phyloP scores from a whole-genome alignment of 2,888 invertebrate genomes.

The Dryobota labecula region DNA sequence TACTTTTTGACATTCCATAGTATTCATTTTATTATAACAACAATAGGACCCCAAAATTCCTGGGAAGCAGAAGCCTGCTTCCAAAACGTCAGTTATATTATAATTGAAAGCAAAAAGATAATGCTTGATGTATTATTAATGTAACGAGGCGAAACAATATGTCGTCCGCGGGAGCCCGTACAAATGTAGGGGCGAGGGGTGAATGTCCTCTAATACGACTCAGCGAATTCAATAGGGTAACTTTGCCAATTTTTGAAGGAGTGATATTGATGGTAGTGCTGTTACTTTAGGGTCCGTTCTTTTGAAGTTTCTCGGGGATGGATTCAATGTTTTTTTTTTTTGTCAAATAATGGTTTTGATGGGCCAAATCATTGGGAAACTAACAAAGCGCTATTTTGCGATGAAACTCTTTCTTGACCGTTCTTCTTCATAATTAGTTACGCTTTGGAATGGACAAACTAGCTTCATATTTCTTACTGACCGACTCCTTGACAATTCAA shows the following conservation, averaged over 20 bases:
- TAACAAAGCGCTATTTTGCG: not conserved
- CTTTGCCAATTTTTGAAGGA: slow-evolving; percentile 54
- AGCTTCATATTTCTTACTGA: too few relatives aligned
- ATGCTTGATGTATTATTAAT: slow-evolving; percentile 49
- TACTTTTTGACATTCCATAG: too few relatives aligned
- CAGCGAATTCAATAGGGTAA: slow-evolving; percentile 51
- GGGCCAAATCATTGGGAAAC: not conserved
- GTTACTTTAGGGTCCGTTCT: slow-evolving; percentile 21
- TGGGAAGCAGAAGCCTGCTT: slow-evolving; percentile 3
- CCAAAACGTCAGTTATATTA: slow-evolving; percentile 24
- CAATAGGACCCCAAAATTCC: slow-evolving; percentile 13
- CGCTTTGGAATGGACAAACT: too few relatives aligned
- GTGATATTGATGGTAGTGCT: slow-evolving; percentile 33
- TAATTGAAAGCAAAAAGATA: slow-evolving; percentile 53
- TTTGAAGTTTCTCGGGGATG: slow-evolving; percentile 29
- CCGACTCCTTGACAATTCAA: too few relatives aligned
- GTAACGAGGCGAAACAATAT: slow-evolving; percentile 55
- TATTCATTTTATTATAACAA: too few relatives aligned
- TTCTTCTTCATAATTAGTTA: too few relatives aligned
- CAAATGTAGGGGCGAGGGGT: slow-evolving; percentile 57
- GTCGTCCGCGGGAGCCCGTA: slow-evolving; percentile 56
- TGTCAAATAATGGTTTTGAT: not conserved
- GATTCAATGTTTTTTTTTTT: slow-evolving; percentile 10
- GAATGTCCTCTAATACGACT: slow-evolving; percentile 52
- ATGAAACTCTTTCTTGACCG: too few relatives aligned